Evolutionary conservation across 2,113 vertebrate genomes (phyloP).

Genomic region (Podarcis cretensis): DNA sequence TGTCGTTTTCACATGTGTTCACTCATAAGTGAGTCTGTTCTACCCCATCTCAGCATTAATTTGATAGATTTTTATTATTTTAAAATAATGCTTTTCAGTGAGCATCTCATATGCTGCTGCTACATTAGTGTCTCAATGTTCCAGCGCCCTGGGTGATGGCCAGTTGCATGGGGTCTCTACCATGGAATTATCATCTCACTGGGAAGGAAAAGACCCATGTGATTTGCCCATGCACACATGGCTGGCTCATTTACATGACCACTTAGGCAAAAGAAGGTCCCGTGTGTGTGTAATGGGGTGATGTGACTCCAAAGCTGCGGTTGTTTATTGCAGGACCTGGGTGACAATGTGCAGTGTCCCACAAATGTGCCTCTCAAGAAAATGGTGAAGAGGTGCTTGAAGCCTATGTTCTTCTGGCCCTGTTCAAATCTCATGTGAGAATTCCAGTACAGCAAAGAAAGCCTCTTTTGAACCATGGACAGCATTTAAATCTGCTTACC

Average conservation of each 20-base stretch:
- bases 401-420: neutral
- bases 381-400: slow-evolving; percentile 9
- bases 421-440: neutral
- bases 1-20: too few species aligned
- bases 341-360: neutral
- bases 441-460: neutral
- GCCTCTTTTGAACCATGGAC: neutral
- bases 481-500: slow-evolving; percentile 13
- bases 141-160: too few species aligned
- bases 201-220: neutral
- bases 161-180: neutral
- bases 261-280: too few species aligned
- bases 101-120: too few species aligned
- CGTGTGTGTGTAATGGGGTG: neutral
- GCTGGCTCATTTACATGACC: neutral
- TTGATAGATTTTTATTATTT: too few species aligned
- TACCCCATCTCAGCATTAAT: too few species aligned
- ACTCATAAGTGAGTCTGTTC: too few species aligned
- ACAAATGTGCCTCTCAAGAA: neutral
- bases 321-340: neutral
- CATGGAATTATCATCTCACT: neutral
- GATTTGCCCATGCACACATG: neutral
- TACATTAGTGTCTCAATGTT: too few species aligned
- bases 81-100: too few species aligned
- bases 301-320: neutral